Evolutionary conservation across 2,797 vertebrate genomes (phyloP).

Genomic region (Sparidentex hasta): DNA sequence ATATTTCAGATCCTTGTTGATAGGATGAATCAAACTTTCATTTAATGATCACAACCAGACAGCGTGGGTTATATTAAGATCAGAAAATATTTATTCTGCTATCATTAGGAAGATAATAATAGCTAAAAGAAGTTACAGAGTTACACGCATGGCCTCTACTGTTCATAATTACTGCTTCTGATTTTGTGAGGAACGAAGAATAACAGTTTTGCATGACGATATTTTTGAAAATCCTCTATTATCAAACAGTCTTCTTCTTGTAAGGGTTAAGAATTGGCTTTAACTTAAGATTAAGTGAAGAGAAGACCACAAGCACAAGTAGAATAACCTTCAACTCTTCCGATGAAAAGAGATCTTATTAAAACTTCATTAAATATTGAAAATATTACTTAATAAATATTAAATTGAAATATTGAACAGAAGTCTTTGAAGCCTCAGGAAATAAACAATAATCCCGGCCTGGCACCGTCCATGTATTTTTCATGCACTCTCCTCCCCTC

Average conservation of each 20-base stretch:
- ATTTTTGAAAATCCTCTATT: not conserved
- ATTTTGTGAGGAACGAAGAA: not conserved
- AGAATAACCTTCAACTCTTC: not conserved
- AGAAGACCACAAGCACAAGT: not conserved
- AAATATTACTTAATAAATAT: too few relatives aligned
- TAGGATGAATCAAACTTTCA: not conserved
- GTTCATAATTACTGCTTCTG: not conserved
- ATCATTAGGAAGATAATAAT: not conserved
- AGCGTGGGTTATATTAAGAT: slow-evolving; percentile 17
- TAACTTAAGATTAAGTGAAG: not conserved
- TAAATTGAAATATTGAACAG: not conserved
- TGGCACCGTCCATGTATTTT: not conserved
- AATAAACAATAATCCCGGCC: not conserved
- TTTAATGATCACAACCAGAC: slow-evolving; percentile 15
- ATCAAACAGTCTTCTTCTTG: not conserved
- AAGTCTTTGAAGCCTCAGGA: not conserved
- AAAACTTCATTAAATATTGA: not conserved
- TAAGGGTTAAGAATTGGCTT: not conserved
- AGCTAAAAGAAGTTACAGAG: not conserved
- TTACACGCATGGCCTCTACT: not conserved
- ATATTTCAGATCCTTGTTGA: not conserved
- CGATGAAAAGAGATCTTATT: not conserved
- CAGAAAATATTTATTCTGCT: not conserved
- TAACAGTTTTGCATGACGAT: not conserved
- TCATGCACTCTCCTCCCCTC: not conserved